phyloP scores from a whole-genome alignment of 2,113 vertebrate genomes.

The Laticauda colubrina region DNA sequence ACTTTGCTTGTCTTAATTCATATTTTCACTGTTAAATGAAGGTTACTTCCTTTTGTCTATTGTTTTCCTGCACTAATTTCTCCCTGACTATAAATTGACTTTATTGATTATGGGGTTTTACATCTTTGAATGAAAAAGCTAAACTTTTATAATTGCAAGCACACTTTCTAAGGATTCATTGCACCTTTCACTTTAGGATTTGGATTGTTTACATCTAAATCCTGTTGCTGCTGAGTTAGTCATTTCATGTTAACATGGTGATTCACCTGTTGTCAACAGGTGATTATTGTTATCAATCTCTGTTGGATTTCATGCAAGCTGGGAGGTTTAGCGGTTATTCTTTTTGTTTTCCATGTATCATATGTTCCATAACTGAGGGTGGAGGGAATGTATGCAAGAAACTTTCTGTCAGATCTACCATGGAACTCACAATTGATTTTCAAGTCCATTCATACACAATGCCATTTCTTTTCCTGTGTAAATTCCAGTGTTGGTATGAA shows the following conservation, averaged over 20 bases:
- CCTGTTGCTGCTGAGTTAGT: conserved; percentile 41
- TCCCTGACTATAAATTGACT: background rate
- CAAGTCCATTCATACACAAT: conserved; percentile 61
- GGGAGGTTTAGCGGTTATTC: conserved; percentile 34
- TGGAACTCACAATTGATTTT: conserved; percentile 55
- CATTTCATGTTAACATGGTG: conserved; percentile 56
- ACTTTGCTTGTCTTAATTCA: background rate
- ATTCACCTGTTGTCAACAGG: conserved; percentile 42
- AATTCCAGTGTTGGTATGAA: conserved; percentile 48
- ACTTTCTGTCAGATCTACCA: conserved; percentile 30
- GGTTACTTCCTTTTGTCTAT: conserved; percentile 51
- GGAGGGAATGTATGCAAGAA: conserved; percentile 5
- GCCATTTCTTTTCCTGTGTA: conserved; percentile 64
- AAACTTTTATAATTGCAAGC: conserved; percentile 59
- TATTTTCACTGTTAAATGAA: background rate
- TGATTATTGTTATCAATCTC: conserved; percentile 43
- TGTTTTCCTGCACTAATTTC: conserved; percentile 23
- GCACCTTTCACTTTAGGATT: conserved; percentile 50
- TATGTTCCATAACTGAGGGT: conserved; percentile 35
- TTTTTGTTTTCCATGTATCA: conserved; percentile 48
- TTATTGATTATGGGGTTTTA: conserved; percentile 50
- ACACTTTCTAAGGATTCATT: conserved; percentile 59
- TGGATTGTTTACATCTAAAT: conserved; percentile 62
- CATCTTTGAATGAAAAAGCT: conserved; percentile 54
- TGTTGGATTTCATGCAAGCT: conserved; percentile 33